Conservation (phyloP, 2,888 invertebrate genomes). For the Macropis europaea region DNA sequence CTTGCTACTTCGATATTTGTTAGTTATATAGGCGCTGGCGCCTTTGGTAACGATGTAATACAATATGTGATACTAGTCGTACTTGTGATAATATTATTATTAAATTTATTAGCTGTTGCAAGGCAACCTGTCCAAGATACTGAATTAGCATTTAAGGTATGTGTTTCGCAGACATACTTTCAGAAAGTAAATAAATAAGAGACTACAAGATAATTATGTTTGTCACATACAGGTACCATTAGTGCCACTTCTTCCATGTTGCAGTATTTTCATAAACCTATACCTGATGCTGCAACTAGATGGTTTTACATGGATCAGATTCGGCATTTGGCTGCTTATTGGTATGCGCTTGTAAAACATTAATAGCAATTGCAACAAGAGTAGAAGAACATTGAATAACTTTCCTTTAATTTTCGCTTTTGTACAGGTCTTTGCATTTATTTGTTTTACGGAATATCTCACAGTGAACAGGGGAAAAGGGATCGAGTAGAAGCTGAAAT, state of each 20-base stretch:
- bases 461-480: constrained; percentile 85
- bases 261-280: constrained; percentile 92
- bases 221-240: constrained; percentile 85
- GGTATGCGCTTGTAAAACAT: constrained; percentile 82
- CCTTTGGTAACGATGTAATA: constrained; percentile 70
- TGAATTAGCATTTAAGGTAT: constrained; percentile 87
- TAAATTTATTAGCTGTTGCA: constrained; percentile 83
- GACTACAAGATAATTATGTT: neutral
- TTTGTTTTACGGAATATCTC: constrained; percentile 90
- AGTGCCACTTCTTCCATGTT: constrained; percentile 91
- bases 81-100: constrained; percentile 78
- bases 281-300: constrained; percentile 96
- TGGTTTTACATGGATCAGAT: constrained; percentile 92
- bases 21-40: constrained; percentile 71
- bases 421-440: constrained; percentile 90
- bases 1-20: constrained; percentile 81
- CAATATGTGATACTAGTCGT: constrained; percentile 68
- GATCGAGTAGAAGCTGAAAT: constrained; percentile 64
- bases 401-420: constrained; percentile 83
- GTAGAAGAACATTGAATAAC: neutral
- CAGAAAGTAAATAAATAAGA: neutral
- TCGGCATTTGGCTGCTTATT: constrained; percentile 90
- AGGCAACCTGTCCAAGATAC: constrained; percentile 85
- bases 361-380: neutral
- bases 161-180: neutral